Evolutionary conservation across 2,797 vertebrate genomes (phyloP).

Genomic region (Sebastiscus tertius): DNA sequence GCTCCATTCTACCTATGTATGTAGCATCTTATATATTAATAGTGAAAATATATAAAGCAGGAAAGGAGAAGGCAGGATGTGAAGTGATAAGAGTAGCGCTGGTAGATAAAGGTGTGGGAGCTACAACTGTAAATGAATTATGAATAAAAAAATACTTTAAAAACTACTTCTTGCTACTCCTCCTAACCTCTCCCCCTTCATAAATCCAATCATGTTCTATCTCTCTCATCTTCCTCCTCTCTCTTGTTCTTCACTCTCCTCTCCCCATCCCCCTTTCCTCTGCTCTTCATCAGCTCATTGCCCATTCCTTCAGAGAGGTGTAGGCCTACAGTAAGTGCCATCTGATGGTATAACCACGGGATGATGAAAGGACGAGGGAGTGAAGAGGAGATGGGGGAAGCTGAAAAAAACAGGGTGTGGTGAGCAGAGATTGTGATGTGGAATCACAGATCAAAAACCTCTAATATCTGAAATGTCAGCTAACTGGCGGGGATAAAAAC

Average conservation of each 20-base stretch:
- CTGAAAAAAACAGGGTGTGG: conserved; percentile 48
- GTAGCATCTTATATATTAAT: not conserved
- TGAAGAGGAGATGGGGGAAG: conserved; percentile 32
- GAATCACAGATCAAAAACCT: conserved; percentile 75
- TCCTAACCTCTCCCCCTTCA: not conserved
- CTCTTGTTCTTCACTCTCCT: not conserved
- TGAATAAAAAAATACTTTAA: not conserved
- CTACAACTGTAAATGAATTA: not conserved
- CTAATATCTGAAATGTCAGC: conserved; percentile 71
- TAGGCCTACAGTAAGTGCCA: conserved; percentile 31
- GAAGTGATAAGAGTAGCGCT: not conserved
- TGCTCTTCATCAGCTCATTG: conserved; percentile 65
- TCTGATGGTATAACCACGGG: conserved; percentile 39
- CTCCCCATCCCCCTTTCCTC: conserved; percentile 3
- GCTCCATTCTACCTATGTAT: not conserved
- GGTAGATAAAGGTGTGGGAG: not conserved
- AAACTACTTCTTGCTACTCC: not conserved
- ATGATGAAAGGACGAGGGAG: conserved; percentile 72
- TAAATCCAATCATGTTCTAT: conserved; percentile 7
- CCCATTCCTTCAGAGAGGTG: conserved; percentile 70
- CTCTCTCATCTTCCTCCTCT: conserved; percentile 22
- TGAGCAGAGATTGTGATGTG: conserved; percentile 63
- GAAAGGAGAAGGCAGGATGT: not conserved
- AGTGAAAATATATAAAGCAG: not conserved
- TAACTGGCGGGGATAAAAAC: conserved; percentile 20